A percentile compares a stretch with the other conserved stretches of the same genome.
phyloP scores from a whole-genome alignment of 1,140 invertebrate genomes.

The Papilio polytes region DNA sequence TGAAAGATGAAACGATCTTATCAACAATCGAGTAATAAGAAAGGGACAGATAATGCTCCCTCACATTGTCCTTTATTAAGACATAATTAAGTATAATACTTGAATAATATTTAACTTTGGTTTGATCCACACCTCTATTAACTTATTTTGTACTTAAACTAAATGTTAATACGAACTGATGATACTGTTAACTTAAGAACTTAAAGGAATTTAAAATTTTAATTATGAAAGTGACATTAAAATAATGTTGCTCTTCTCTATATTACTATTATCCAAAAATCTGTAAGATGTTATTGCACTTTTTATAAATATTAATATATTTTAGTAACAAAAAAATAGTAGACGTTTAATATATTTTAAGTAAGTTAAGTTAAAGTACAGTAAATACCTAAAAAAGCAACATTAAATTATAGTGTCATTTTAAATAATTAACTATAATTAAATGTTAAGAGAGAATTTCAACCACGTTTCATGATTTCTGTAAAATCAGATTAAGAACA shows the following conservation, averaged over 20 bases:
- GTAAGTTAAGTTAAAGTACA: too few species aligned
- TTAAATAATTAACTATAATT: background rate
- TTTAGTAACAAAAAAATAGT: too few species aligned
- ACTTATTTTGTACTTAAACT: slow-evolving; percentile 32
- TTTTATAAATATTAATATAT: too few species aligned
- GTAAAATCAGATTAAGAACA: background rate
- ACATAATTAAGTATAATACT: slow-evolving; percentile 24
- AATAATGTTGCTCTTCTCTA: too few species aligned
- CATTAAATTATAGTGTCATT: background rate
- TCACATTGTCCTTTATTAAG: slow-evolving; percentile 23
- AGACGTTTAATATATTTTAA: too few species aligned
- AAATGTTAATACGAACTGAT: background rate
- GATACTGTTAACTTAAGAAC: background rate
- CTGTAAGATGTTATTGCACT: too few species aligned
- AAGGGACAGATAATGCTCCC: slow-evolving; percentile 1
- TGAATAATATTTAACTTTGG: slow-evolving; percentile 34
- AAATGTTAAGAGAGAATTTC: background rate
- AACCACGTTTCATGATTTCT: background rate
- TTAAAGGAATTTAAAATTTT: too few species aligned
- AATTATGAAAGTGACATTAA: too few species aligned
- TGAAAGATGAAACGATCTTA: slow-evolving; percentile 21
- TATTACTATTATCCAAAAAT: too few species aligned
- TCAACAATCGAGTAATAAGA: slow-evolving; percentile 13
- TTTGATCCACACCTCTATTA: slow-evolving; percentile 32
- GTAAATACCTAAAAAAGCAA: background rate